These are phyloP conservation scores for Cylloceria caligata DNA, from an alignment of 2,888 invertebrate species.

Conservation along the genomic window DNA sequence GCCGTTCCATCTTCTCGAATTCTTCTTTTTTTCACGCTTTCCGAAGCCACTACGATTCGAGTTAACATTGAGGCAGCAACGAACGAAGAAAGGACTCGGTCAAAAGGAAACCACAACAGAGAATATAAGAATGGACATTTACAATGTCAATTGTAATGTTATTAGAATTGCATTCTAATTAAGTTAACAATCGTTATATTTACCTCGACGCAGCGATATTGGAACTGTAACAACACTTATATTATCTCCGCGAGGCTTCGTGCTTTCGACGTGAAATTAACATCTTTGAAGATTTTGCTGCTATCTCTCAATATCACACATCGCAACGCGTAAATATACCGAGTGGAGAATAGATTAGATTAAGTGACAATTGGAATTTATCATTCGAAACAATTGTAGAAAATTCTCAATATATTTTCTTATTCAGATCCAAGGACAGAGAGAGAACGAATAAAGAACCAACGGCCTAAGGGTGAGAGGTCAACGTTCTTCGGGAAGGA, in stretches of 20 bases:
- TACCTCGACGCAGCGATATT: constrained; percentile 11
- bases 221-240: constrained; percentile 24
- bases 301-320: constrained; percentile 3
- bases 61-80: constrained; percentile 10
- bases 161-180: constrained; percentile 17
- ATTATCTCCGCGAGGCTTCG: neutral
- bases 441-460: neutral
- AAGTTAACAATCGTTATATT: constrained; percentile 20
- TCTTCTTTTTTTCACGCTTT: constrained; percentile 31
- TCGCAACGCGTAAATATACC: neutral
- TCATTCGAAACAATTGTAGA: neutral
- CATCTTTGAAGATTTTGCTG: constrained; percentile 9
- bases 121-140: neutral
- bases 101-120: constrained; percentile 1
- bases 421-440: too few species aligned
- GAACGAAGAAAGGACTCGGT: neutral
- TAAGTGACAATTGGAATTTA: constrained; percentile 5
- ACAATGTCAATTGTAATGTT: constrained; percentile 34
- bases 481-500: constrained; percentile 13
- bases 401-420: too few species aligned
- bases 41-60: neutral
- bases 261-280: constrained; percentile 7
- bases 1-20: constrained; percentile 22
- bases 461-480: constrained; percentile 7
- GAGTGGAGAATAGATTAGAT: neutral